A percentile compares a stretch with the other conserved stretches of the same genome.
phyloP scores from a whole-genome alignment of 2,888 invertebrate genomes.

The Chymomyza fuscimana region DNA sequence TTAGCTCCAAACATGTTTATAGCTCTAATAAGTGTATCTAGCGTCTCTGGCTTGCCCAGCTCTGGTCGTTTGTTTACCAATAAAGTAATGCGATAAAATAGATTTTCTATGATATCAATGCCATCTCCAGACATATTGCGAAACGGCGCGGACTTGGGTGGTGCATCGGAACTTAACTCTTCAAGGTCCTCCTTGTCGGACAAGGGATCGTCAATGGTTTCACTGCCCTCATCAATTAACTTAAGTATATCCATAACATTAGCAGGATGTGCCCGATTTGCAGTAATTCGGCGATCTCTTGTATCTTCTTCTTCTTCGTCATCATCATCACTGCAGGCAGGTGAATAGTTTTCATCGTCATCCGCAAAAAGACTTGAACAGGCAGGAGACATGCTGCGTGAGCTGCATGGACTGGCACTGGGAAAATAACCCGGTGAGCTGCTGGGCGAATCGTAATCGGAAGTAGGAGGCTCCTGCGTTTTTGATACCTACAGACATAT shows the following conservation, averaged over 20 bases:
- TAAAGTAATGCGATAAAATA: slow-evolving; percentile 75
- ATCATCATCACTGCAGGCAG: slow-evolving; percentile 79
- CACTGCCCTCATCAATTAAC: slow-evolving; percentile 73
- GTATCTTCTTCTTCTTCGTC: slow-evolving; percentile 62
- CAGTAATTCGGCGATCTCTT: slow-evolving; percentile 50
- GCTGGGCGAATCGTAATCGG: slow-evolving; percentile 77
- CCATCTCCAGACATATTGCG: slow-evolving; percentile 63
- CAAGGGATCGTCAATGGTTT: slow-evolving; percentile 74
- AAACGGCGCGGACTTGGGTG: slow-evolving; percentile 57
- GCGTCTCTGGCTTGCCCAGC: slow-evolving; percentile 76
- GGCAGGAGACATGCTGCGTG: slow-evolving; percentile 77
- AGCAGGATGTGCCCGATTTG: slow-evolving; percentile 54
- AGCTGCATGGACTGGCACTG: slow-evolving; percentile 78
- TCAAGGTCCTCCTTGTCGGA: slow-evolving; percentile 78
- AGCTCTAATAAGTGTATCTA: slow-evolving; percentile 76
- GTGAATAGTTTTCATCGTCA: slow-evolving; percentile 77
- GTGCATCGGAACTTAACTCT: slow-evolving; percentile 68
- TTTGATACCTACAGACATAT: slow-evolving; percentile 60
- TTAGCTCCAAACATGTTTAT: slow-evolving; percentile 76
- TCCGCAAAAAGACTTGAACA: slow-evolving; percentile 60
- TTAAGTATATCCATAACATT: slow-evolving; percentile 75
- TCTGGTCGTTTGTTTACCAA: slow-evolving; percentile 75
- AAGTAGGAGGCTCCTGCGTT: slow-evolving; percentile 60
- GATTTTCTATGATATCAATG: slow-evolving; percentile 77
- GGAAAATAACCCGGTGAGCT: slow-evolving; percentile 75